Conservation (phyloP, 2,888 invertebrate genomes). For the Xylophagus ater region DNA sequence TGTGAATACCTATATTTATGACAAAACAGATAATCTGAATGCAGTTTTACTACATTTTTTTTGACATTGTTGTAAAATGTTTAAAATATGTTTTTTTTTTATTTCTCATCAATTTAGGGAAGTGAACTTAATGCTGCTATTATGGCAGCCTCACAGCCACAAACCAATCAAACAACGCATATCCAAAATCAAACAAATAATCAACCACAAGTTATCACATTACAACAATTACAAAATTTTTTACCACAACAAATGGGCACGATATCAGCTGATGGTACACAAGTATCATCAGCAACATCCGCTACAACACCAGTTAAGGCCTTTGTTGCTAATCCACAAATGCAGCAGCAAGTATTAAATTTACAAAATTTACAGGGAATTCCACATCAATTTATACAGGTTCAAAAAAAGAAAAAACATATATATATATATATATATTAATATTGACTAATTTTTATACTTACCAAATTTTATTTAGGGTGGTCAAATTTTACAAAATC, state of each 20-base stretch:
- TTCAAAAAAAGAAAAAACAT: slow-evolving; percentile 6
- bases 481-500: slow-evolving; percentile 24
- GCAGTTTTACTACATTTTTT: no score
- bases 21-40: no score
- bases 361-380: slow-evolving; percentile 22
- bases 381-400: slow-evolving; percentile 26
- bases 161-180: slow-evolving; percentile 14
- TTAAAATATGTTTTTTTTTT: no score
- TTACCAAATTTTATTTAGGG: no score
- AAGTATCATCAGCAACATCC: slow-evolving; percentile 16
- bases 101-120: no score
- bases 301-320: slow-evolving; percentile 22
- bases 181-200: slow-evolving; percentile 16
- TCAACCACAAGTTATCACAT: slow-evolving; percentile 21
- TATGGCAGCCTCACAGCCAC: slow-evolving; percentile 22
- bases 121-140: slow-evolving; percentile 24
- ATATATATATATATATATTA: no score
- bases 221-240: slow-evolving; percentile 23
- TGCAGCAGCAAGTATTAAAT: slow-evolving; percentile 24
- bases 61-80: no score
- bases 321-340: slow-evolving; percentile 21
- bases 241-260: slow-evolving; percentile 22
- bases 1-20: no score
- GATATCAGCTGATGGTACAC: slow-evolving; percentile 14
- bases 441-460: no score